These are phyloP conservation scores for Limnephilus auricula DNA, from an alignment of 2,888 invertebrate species.

Conservation along the genomic window DNA sequence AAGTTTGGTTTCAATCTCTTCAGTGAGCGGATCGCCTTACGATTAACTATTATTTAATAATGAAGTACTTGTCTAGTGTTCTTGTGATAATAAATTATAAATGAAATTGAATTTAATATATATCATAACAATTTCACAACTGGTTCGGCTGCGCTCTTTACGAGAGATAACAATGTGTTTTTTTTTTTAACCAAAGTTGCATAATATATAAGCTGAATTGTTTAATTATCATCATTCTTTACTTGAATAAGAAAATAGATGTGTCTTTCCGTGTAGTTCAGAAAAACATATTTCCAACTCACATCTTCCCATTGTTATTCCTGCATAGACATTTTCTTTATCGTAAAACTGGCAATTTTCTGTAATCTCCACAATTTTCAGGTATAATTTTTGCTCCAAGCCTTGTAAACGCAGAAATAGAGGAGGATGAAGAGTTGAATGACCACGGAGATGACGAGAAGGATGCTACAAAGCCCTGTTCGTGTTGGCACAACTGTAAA, in stretches of 20 bases:
- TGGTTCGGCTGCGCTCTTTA: background rate
- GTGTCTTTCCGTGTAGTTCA: too few species aligned
- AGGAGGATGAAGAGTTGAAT: background rate
- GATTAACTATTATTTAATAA: too few species aligned
- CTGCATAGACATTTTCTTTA: background rate
- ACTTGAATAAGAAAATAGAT: too few species aligned
- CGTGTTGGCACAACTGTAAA: conserved; percentile 40
- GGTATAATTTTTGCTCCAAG: conserved; percentile 44
- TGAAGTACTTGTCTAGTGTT: too few species aligned
- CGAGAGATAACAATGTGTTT: background rate
- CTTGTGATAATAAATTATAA: too few species aligned
- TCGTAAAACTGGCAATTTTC: background rate
- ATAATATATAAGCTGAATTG: too few species aligned
- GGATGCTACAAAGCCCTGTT: conserved; percentile 7
- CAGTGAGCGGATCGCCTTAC: too few species aligned
- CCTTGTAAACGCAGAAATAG: conserved; percentile 44
- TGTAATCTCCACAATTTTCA: background rate
- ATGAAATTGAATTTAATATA: too few species aligned
- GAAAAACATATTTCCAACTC: too few species aligned
- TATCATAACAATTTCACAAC: too few species aligned
- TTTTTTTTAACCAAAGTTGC: background rate
- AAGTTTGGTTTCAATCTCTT: too few species aligned
- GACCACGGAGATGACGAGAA: conserved; percentile 44
- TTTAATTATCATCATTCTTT: too few species aligned
- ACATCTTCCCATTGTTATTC: background rate